These are phyloP conservation scores for Artemisiospiza belli DNA, from an alignment of 2,113 vertebrate genomes.

Conservation along the genomic window DNA sequence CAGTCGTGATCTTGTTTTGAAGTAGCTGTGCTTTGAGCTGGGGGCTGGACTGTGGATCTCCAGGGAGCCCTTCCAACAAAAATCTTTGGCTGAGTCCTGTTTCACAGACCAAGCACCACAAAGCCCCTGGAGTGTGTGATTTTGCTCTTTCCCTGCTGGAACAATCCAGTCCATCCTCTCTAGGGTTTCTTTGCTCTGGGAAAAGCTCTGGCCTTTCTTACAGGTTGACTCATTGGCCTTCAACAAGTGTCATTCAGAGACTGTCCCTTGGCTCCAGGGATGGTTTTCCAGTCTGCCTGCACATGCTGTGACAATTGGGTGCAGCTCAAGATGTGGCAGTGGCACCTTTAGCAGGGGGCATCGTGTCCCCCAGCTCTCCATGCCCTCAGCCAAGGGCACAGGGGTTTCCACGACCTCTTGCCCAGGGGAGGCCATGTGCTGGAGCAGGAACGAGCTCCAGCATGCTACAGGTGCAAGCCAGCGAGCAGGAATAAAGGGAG, in stretches of 20 bases:
- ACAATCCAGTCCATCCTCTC: not conserved
- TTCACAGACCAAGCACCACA: not conserved
- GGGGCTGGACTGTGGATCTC: not conserved
- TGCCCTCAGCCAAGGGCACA: not conserved
- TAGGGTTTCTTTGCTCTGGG: not conserved
- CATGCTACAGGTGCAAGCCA: fast-evolving
- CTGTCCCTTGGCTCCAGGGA: not conserved
- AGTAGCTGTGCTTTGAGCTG: not conserved
- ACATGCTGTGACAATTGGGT: fast-evolving
- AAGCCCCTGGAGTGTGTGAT: fast-evolving
- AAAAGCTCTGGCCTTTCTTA: not conserved
- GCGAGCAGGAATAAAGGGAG: not conserved
- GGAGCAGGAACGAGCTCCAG: fast-evolving
- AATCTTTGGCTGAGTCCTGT: not conserved
- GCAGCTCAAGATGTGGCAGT: not conserved
- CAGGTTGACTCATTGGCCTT: fast-evolving
- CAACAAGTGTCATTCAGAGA: not conserved
- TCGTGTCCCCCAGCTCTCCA: fast-evolving
- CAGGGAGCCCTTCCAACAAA: not conserved
- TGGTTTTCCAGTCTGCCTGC: not conserved
- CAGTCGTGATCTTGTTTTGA: not conserved
- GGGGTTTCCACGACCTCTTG: not conserved
- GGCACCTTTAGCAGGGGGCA: fast-evolving
- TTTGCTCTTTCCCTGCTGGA: not conserved
- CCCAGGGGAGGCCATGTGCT: fast-evolving